Percentiles rank a stretch among this genome's conserved stretches.
These are phyloP conservation scores for Latrodectus elegans DNA, from an alignment of 2,888 invertebrate genomes.

Conservation along the genomic window DNA sequence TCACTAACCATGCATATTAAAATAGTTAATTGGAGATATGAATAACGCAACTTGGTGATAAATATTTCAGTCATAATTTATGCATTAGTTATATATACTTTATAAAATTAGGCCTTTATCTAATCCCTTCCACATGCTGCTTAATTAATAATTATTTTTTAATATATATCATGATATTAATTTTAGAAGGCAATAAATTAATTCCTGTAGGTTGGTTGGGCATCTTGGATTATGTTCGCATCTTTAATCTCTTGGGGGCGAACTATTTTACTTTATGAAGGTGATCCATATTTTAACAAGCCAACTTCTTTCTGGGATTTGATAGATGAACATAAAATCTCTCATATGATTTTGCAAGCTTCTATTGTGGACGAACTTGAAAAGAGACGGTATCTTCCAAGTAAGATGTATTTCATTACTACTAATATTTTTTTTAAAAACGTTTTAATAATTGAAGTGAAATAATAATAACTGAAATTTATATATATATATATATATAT, in stretches of 20 bases:
- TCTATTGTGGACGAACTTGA: conserved; percentile 78
- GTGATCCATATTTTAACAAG: conserved; percentile 78
- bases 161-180: no score
- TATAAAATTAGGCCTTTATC: no score
- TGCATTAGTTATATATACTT: no score
- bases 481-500: no score
- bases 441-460: background rate
- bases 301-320: conserved; percentile 74
- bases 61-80: no score
- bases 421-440: background rate
- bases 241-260: conserved; percentile 76
- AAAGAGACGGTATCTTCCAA: conserved; percentile 73
- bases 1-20: no score
- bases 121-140: no score
- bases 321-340: conserved; percentile 74
- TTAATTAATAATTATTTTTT: no score
- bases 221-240: conserved; percentile 80
- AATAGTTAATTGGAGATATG: no score
- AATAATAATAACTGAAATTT: no score
- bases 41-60: no score
- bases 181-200: no score
- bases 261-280: conserved; percentile 78
- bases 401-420: conserved; percentile 9
- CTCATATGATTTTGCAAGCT: conserved; percentile 78
- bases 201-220: conserved; percentile 77